phyloP scores from a whole-genome alignment of 2,888 invertebrate species.

The Uropetala carovei region DNA sequence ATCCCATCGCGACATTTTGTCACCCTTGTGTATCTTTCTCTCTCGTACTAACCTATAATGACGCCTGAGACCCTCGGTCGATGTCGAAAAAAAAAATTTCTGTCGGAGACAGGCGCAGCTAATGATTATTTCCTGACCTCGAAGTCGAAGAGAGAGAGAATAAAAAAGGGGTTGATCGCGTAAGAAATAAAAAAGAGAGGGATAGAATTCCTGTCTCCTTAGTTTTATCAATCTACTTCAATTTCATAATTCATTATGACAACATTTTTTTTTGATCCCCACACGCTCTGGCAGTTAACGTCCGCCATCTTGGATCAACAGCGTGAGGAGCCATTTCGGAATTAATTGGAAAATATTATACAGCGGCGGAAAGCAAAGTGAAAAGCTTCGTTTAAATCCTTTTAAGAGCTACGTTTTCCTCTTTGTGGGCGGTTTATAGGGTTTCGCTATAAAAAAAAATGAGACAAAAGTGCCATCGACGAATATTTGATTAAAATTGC shows the following conservation, averaged over 20 bases:
- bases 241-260: background rate
- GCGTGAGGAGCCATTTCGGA: background rate
- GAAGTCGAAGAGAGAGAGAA: background rate
- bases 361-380: background rate
- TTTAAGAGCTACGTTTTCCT: background rate
- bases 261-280: background rate
- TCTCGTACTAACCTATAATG: background rate
- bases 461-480: too few relatives aligned
- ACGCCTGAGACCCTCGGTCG: background rate
- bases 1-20: background rate
- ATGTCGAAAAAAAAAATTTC: background rate
- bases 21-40: constrained; percentile 15
- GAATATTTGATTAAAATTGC: too few relatives aligned
- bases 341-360: constrained; percentile 3
- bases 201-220: background rate
- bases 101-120: background rate
- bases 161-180: background rate
- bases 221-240: background rate
- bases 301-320: constrained; percentile 11
- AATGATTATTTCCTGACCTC: constrained; percentile 9
- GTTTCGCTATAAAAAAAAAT: background rate
- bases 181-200: background rate
- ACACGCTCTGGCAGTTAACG: background rate
- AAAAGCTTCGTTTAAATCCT: background rate
- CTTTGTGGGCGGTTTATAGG: background rate